phyloP scores from a whole-genome alignment of 1,140 invertebrate species.

The Hydropsyche tenuis region DNA sequence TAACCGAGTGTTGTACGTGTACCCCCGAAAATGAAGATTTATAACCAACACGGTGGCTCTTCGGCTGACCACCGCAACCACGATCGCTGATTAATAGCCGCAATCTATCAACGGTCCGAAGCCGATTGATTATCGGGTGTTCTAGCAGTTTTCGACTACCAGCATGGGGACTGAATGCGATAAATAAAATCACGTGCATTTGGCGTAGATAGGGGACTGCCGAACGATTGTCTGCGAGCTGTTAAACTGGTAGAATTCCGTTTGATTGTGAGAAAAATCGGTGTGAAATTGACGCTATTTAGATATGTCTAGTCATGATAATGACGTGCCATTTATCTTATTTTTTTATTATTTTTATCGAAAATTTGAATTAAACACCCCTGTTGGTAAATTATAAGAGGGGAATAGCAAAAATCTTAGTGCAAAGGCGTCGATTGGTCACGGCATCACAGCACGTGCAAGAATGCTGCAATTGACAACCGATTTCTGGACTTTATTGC shows the following conservation, averaged over 20 bases:
- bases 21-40: conserved; percentile 28
- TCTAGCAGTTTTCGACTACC: background rate
- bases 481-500: no score
- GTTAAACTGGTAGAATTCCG: background rate
- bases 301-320: no score
- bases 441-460: no score
- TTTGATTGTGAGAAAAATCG: no score
- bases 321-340: no score
- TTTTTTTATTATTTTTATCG: no score
- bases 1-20: background rate
- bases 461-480: no score
- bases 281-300: no score
- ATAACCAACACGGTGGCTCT: background rate
- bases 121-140: conserved; percentile 32
- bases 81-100: conserved; percentile 30
- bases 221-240: background rate
- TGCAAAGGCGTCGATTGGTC: no score
- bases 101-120: conserved; percentile 30
- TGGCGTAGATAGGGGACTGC: background rate
- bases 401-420: no score
- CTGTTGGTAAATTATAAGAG: no score
- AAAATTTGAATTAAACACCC: no score
- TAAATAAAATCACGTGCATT: conserved; percentile 21
- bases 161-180: background rate
- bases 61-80: background rate